phyloP scores from a whole-genome alignment of 2,797 vertebrate species.

The Coilia nasus region DNA sequence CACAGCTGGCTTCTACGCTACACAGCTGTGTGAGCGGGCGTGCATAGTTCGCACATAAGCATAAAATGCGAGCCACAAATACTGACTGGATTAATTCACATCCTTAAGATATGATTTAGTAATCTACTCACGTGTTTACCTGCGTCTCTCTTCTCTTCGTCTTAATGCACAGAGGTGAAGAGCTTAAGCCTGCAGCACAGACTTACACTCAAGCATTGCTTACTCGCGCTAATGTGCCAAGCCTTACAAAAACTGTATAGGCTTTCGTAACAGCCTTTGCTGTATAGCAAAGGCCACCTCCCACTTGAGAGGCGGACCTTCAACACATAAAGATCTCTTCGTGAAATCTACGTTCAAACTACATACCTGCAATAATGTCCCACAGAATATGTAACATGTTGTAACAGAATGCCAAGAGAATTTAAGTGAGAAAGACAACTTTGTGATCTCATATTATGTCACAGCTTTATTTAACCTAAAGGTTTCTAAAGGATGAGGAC shows the following conservation, averaged over 20 bases:
- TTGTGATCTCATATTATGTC: neutral
- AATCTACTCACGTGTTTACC: slow-evolving; percentile 3
- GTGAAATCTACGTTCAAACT: slow-evolving; percentile 20
- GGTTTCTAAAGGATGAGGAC: neutral
- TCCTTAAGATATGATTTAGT: neutral
- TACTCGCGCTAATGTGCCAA: neutral
- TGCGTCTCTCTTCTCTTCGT: slow-evolving; percentile 8
- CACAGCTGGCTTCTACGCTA: slow-evolving; percentile 7
- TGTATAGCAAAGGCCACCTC: slow-evolving; percentile 13
- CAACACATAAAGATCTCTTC: slow-evolving; percentile 14
- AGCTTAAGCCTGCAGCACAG: slow-evolving; percentile 15
- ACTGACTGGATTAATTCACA: neutral
- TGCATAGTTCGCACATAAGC: neutral
- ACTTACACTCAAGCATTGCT: neutral
- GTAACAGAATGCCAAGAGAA: neutral
- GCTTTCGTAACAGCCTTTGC: slow-evolving; percentile 26
- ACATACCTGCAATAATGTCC: neutral
- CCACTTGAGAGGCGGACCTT: slow-evolving; percentile 22
- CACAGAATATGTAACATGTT: neutral
- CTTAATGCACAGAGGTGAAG: neutral
- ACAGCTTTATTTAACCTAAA: neutral
- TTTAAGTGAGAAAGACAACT: neutral
- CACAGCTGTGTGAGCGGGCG: neutral
- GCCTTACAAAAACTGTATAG: slow-evolving; percentile 9
- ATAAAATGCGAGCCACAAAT: neutral